Evolutionary conservation across 2,113 vertebrate species (phyloP).

Genomic region (Oncorhynchus keta): DNA sequence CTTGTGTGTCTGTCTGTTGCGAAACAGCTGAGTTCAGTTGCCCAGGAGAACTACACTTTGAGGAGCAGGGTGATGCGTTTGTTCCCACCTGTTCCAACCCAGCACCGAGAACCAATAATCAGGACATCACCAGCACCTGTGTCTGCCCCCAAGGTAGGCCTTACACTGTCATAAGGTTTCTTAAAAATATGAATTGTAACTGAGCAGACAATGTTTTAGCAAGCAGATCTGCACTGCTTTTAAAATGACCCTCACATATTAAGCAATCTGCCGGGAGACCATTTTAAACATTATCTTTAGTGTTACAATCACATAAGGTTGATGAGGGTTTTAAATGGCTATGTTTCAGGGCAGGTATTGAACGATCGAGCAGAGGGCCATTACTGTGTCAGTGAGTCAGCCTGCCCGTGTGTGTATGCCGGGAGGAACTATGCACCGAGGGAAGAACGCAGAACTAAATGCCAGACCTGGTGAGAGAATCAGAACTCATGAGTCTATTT

Average conservation of each 20-base stretch:
- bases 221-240: no score
- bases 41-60: slow-evolving; percentile 55
- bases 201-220: no score
- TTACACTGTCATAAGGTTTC: background rate
- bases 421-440: slow-evolving; percentile 43
- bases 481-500: background rate
- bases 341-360: slow-evolving; percentile 56
- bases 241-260: no score
- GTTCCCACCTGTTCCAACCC: slow-evolving; percentile 65
- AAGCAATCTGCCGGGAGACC: no score
- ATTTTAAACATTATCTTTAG: no score
- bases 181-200: no score
- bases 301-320: background rate
- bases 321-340: background rate
- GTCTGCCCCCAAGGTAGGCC: slow-evolving; percentile 43
- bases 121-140: slow-evolving; percentile 52
- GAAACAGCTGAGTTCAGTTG: slow-evolving; percentile 51
- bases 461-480: slow-evolving; percentile 65
- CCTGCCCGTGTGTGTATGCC: slow-evolving; percentile 61
- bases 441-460: slow-evolving; percentile 47
- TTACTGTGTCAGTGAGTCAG: slow-evolving; percentile 39
- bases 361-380: slow-evolving; percentile 46
- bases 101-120: slow-evolving; percentile 5
- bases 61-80: slow-evolving; percentile 50
- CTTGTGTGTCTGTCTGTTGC: slow-evolving; percentile 15